Percentiles rank a stretch among this genome's conserved stretches.
Evolutionary conservation across 2,113 vertebrate genomes (phyloP).

Genomic region (Sander vitreus): DNA sequence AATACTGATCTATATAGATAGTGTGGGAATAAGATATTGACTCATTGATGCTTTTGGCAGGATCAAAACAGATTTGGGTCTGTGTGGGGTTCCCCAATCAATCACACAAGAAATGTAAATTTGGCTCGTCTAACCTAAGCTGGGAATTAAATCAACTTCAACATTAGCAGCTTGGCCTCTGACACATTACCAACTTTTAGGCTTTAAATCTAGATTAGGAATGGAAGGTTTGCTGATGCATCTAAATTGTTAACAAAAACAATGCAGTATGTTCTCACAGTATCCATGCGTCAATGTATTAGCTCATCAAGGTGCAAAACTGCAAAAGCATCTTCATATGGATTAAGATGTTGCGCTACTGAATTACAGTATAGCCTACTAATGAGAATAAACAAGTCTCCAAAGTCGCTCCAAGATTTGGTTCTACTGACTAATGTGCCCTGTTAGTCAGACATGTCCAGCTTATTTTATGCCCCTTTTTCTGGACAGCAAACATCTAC

Average conservation of each 20-base stretch:
- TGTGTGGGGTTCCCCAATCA: constrained; percentile 29
- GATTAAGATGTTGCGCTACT: constrained; percentile 23
- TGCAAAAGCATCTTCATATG: constrained; percentile 4
- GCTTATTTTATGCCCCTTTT: not conserved
- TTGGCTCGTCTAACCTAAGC: not conserved
- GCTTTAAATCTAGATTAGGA: not conserved
- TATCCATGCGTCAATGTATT: constrained; percentile 6
- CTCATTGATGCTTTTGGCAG: constrained; percentile 13
- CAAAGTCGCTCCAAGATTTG: not conserved
- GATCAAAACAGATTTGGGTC: constrained; percentile 43
- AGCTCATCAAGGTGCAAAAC: constrained; percentile 14
- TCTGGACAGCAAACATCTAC: not conserved
- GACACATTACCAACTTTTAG: constrained; percentile 7
- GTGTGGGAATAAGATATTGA: constrained; percentile 38
- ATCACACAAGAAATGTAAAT: constrained; percentile 43
- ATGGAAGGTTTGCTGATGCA: not conserved
- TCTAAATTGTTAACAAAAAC: not conserved
- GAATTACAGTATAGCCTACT: constrained; percentile 14
- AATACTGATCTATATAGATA: not conserved
- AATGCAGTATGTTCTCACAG: not conserved
- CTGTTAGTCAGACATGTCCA: not conserved
- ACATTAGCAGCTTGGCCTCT: constrained; percentile 23
- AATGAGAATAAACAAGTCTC: constrained; percentile 3
- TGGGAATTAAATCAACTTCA: constrained; percentile 14
- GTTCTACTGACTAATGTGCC: not conserved